Evolutionary conservation across 2,797 vertebrate species (phyloP).

Genomic region (Argentina silus): DNA sequence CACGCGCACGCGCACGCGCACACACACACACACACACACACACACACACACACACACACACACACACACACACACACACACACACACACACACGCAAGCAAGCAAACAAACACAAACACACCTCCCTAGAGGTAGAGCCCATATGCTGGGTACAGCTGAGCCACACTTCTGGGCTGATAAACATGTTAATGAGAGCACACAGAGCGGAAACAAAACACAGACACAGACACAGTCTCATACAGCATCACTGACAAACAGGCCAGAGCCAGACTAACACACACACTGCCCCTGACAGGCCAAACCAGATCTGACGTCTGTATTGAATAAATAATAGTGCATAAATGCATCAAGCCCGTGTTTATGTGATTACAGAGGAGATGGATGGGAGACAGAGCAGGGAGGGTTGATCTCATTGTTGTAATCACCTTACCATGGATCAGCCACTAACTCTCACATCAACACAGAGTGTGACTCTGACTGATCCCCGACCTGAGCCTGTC

Average conservation of each 20-base stretch:
- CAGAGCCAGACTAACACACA: too few species aligned
- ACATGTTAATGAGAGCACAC: slow-evolving; percentile 25
- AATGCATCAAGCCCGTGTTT: too few species aligned
- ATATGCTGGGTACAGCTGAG: slow-evolving; percentile 41
- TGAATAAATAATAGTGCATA: too few species aligned
- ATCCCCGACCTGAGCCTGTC: not conserved
- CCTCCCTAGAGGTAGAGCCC: not conserved
- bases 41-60: too few species aligned
- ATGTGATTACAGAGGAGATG: too few species aligned
- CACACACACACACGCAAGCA: not conserved
- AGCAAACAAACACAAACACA: not conserved
- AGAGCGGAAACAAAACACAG: not conserved
- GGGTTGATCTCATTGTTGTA: not conserved
- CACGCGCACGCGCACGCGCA: not conserved
- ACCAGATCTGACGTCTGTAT: too few species aligned
- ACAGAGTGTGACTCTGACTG: slow-evolving; percentile 1
- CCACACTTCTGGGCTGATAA: slow-evolving; percentile 49
- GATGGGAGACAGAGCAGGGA: not conserved
- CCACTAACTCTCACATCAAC: not conserved
- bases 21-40: not conserved
- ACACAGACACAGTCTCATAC: not conserved
- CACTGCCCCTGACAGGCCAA: too few species aligned
- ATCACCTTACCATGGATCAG: not conserved
- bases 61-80: not conserved
- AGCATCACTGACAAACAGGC: not conserved